Conservation (phyloP, 2,888 invertebrate species). For the Aporophyla lueneburgensis region DNA sequence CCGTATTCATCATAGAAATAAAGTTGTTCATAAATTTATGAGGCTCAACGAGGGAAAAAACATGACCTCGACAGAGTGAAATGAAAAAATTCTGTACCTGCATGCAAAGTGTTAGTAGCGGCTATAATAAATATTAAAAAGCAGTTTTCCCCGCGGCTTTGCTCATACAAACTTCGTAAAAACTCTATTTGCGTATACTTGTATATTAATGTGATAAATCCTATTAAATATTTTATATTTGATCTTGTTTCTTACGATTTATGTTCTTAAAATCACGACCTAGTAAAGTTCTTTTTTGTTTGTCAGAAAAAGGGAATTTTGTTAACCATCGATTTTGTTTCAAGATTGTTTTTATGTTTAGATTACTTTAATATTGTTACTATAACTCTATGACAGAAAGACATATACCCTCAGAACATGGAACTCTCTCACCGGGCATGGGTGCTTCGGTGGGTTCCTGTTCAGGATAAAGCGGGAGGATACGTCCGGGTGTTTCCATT, state of each 20-base stretch:
- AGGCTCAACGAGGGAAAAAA: conserved; percentile 22
- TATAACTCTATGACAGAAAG: no score
- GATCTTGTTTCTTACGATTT: conserved; percentile 19
- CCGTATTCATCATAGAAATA: conserved; percentile 34
- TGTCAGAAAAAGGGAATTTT: not conserved
- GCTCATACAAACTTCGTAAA: conserved; percentile 23
- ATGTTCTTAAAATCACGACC: conserved; percentile 15
- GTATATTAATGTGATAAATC: conserved; percentile 48
- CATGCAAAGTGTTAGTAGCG: conserved; percentile 45
- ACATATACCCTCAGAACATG: not conserved
- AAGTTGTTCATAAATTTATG: conserved; percentile 36
- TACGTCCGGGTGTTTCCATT: no score
- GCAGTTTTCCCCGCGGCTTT: conserved; percentile 33
- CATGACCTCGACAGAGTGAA: conserved; percentile 21
- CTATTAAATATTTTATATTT: conserved; percentile 37
- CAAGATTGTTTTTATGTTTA: not conserved
- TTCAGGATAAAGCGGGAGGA: no score
- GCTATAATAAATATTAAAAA: conserved; percentile 58
- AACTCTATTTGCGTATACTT: conserved; percentile 21
- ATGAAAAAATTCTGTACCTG: conserved; percentile 45
- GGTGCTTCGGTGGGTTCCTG: no score
- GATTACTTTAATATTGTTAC: not conserved
- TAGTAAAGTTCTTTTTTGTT: not conserved
- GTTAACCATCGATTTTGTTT: not conserved
- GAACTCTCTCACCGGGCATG: no score